phyloP scores from a whole-genome alignment of 2,888 invertebrate species.

The Heliconius ethilla region DNA sequence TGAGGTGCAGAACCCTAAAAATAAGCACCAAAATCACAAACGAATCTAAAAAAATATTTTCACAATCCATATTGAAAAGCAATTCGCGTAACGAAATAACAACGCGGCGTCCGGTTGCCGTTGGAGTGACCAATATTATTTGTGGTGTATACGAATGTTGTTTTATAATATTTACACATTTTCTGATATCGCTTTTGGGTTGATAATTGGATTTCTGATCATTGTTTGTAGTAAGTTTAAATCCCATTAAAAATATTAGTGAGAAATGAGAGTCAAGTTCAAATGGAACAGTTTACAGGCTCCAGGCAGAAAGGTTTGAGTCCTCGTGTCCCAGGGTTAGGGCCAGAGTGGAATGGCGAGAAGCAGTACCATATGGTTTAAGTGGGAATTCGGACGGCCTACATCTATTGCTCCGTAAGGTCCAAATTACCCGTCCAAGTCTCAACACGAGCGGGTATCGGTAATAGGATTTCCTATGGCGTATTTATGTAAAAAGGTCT shows the following conservation, averaged over 20 bases:
- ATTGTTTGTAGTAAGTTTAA: background rate
- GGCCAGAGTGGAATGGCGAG: too few relatives aligned
- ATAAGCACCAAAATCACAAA: background rate
- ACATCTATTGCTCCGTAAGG: too few relatives aligned
- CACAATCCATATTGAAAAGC: background rate
- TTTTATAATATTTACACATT: constrained; percentile 9
- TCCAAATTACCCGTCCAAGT: too few relatives aligned
- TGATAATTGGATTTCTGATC: constrained; percentile 5
- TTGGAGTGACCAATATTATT: constrained; percentile 9
- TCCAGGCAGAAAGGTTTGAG: too few relatives aligned
- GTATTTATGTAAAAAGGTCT: too few relatives aligned
- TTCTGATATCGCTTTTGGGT: background rate
- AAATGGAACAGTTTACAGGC: background rate
- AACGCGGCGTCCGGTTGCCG: constrained; percentile 1
- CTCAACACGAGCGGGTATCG: too few relatives aligned
- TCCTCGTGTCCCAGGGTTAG: too few relatives aligned
- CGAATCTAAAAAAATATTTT: background rate
- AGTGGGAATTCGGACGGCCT: too few relatives aligned
- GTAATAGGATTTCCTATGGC: too few relatives aligned
- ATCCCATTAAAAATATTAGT: background rate
- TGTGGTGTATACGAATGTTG: constrained; percentile 9
- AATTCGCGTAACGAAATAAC: constrained; percentile 21
- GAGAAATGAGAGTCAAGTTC: background rate
- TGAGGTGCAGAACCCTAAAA: too few relatives aligned
- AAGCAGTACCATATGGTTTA: too few relatives aligned